Conservation (phyloP, 2,113 vertebrate species). For the Holacanthus passer region DNA sequence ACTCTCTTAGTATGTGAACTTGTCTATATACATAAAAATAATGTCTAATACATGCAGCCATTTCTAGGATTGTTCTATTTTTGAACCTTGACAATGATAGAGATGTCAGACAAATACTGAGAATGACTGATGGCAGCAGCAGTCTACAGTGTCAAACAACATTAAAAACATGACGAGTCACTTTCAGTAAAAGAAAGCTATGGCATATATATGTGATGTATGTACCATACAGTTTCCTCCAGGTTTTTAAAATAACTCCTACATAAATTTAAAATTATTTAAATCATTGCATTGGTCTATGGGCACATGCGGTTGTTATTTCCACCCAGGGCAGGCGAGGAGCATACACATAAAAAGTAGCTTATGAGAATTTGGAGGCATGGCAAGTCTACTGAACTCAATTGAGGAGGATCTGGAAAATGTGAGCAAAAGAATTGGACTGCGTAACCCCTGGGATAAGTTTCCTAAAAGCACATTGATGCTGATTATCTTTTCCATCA, state of each 20-base stretch:
- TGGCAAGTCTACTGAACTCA: neutral
- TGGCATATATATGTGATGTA: neutral
- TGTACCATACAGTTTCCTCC: neutral
- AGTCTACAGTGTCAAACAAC: neutral
- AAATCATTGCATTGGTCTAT: neutral
- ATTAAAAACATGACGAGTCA: neutral
- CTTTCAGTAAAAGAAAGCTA: neutral
- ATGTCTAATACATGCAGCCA: neutral
- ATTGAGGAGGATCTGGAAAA: slow-evolving; percentile 17
- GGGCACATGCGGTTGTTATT: slow-evolving; percentile 46
- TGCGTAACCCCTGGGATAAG: neutral
- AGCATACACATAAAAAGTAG: slow-evolving; percentile 9
- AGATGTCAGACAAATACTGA: neutral
- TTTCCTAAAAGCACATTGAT: slow-evolving; percentile 50
- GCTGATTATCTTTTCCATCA: neutral
- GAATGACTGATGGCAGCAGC: neutral
- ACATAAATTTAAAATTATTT: neutral
- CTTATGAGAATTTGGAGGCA: slow-evolving; percentile 27
- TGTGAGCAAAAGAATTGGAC: slow-evolving; percentile 4
- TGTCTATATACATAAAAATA: neutral
- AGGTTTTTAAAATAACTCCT: neutral
- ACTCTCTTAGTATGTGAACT: neutral
- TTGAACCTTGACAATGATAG: neutral
- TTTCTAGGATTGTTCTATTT: neutral
- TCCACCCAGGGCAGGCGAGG: slow-evolving; percentile 2